These are phyloP conservation scores for Alligator mississippiensis DNA, from an alignment of 2,113 vertebrate genomes.

Conservation along the genomic window DNA sequence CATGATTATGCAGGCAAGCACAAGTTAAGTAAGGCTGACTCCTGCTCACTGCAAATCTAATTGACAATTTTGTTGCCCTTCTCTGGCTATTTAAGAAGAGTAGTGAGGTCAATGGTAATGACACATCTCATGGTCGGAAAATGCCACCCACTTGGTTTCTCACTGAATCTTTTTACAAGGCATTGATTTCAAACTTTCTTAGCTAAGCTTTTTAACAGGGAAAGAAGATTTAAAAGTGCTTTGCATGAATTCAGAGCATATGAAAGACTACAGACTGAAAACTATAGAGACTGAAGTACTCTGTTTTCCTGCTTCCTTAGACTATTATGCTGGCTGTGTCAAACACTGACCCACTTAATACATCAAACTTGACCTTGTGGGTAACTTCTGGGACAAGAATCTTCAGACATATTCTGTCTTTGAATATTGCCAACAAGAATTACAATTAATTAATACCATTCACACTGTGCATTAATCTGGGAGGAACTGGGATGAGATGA, in stretches of 20 bases:
- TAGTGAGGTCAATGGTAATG: conserved; percentile 81
- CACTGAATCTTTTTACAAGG: conserved; percentile 71
- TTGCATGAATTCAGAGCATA: conserved; percentile 28
- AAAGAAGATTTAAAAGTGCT: conserved; percentile 32
- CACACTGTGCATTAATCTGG: background rate
- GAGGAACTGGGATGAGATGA: background rate
- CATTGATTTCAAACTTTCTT: conserved; percentile 74
- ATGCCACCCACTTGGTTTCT: conserved; percentile 70
- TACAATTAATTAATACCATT: background rate
- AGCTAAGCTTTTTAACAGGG: conserved; percentile 70
- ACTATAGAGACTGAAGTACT: background rate
- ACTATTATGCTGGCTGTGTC: background rate
- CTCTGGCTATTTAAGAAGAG: conserved; percentile 80
- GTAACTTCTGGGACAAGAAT: background rate
- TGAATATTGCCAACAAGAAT: background rate
- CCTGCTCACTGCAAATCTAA: conserved; percentile 75
- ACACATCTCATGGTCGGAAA: conserved; percentile 75
- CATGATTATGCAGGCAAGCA: conserved; percentile 77
- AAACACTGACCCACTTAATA: background rate
- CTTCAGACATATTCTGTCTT: background rate
- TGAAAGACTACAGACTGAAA: conserved; percentile 42
- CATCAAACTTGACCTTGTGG: background rate
- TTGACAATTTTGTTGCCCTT: conserved; percentile 85
- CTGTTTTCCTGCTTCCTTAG: background rate
- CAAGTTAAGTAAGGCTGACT: conserved; percentile 73